Base-by-base conservation (phyloP, 2,888 invertebrate genomes). In the Drosophila dives region DNA sequence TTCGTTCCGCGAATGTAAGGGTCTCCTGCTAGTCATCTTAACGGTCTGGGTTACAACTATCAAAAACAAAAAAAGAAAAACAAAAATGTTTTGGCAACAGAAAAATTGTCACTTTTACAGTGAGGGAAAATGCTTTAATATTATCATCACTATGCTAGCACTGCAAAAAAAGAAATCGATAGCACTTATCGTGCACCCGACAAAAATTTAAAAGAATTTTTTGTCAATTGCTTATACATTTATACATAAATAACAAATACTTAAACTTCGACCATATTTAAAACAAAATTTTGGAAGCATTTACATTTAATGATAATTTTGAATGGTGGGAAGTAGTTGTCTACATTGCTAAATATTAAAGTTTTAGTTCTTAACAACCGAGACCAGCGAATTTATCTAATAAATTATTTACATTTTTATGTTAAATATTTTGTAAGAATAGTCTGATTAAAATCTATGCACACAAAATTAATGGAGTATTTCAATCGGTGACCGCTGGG, bases 401-500 rank as follows among this genome's bases (percentile, higher is more conserved):
- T 76, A 67, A 73, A 73, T 50, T 76, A 76, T 78, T 23, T 78
- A 67, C 53, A 72, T 49, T 48, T 64, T 33, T 61, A 68, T 82
- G 29, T 48, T 32, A 67, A 48, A 68, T 32, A 49, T 53, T 48
- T 15, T 36, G n/a, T 38, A 23, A 49, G 33, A 38, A 7, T 72
- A 56, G 23, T 29, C 51, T 34, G 29, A 26, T 45, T 55, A 34
- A 26, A 51, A 49, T 17, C 54, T 77, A 75, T 33, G n/a, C 36
- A 42, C 38, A 51, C 38, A 10, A 45, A 12, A 42, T 54, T 34
- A 55, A 45, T 63, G 34, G 15, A 60, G 32, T 26, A 54, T 34
- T 64, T 73, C 45, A 85, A 32, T 88, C 83, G 32, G 86, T 77
- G 3, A 72, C 64, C 11, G 86, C 50, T 51, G 88, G 77, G 20